Evolutionary conservation across 2,113 vertebrate genomes (phyloP).

Genomic region (Dromas ardeola): DNA sequence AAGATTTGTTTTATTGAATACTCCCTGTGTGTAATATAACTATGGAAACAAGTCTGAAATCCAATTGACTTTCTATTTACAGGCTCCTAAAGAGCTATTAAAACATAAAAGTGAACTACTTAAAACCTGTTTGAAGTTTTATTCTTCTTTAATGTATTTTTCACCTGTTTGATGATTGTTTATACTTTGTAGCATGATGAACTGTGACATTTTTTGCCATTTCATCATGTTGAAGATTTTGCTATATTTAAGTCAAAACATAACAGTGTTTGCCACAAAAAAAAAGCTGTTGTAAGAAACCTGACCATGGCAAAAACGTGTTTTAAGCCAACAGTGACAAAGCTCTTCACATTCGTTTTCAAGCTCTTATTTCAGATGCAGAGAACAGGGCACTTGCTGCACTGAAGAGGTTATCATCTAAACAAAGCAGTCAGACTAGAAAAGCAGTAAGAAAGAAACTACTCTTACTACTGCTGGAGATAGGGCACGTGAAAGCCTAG

Average conservation of each 20-base stretch:
- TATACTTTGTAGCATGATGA: constrained; percentile 53
- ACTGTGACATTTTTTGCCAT: constrained; percentile 51
- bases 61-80: constrained; percentile 78
- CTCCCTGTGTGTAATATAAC: constrained; percentile 74
- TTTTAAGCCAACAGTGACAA: not conserved
- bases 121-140: constrained; percentile 69
- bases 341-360: not conserved
- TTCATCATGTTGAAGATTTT: constrained; percentile 23
- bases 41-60: constrained; percentile 76
- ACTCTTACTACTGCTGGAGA: not conserved
- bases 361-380: not conserved
- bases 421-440: not conserved
- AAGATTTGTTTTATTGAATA: constrained; percentile 80
- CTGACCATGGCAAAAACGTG: not conserved
- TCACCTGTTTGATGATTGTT: constrained; percentile 65
- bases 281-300: not conserved
- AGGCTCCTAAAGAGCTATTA: constrained; percentile 72
- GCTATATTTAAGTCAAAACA: constrained; percentile 31
- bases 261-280: not conserved
- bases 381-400: not conserved
- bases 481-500: not conserved
- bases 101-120: constrained; percentile 68
- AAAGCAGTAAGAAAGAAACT: not conserved
- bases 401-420: not conserved
- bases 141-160: constrained; percentile 67